Base-by-base conservation (phyloP, 2,888 invertebrate genomes). In the Eupeodes latifasciatus region DNA sequence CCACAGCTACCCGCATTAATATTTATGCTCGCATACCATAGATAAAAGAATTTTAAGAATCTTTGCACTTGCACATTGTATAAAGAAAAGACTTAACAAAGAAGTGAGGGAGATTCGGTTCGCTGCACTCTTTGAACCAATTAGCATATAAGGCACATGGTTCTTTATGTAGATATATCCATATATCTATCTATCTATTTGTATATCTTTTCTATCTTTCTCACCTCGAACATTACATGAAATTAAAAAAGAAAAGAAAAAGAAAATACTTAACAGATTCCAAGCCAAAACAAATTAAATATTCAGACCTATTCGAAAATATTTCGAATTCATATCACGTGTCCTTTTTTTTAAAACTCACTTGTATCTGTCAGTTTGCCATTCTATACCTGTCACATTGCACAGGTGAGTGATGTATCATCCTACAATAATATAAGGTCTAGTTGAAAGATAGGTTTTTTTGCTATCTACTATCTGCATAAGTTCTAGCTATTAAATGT, bases 51-150 rank as follows among this genome's bases (percentile, higher is more conserved):
- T 64, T 11, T 47, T 12, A 12, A 64, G 19, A 64, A 51, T 51
- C 53, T 74, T 36, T 7, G 9, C 12, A 5, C 12, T 6, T 44
- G 64, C 19, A 44, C 49, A 66, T 4, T 14, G 4, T 27, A 27
- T 19, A 12, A 12, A 53, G n/a, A 49, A 82, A 61, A 61, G 9
- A 16, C 14, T 40, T 34, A 11, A 44, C 9, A 40, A 47, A 9
- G 14, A 66, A 69, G 7, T 40, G n/a, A 80, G 82, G 86, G 82
- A 82, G 86, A 86, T 86, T 74, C 75, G 86, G 82, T 86, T 79
- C 79, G 82, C 61, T 79, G 86, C 74, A 76, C 64, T 55, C 83
- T 51, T 79, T 66, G 71, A 75, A 82, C 67, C 75, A 82, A 76
- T 86, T 79, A 86, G 82, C 86, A 86, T 82, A 64, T 49, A 71